Evolutionary conservation across 2,797 vertebrate species (phyloP).

Genomic region (Periparus ater): DNA sequence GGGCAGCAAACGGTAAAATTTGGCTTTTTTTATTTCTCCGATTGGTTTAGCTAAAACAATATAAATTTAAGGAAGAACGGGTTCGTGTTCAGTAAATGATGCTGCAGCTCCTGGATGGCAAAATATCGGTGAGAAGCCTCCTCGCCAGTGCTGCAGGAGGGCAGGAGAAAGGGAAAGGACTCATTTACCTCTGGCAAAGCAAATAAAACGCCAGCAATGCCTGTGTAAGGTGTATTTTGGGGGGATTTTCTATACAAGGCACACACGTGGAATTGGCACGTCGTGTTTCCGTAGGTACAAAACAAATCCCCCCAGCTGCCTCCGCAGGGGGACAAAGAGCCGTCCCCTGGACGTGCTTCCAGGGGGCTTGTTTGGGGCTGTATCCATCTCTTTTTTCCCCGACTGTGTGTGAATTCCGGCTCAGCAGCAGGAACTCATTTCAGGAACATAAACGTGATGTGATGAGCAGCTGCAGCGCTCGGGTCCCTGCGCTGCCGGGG

Average conservation of each 20-base stretch:
- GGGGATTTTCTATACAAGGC: not conserved
- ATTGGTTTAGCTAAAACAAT: conserved; percentile 6
- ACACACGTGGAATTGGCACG: not conserved
- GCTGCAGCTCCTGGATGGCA: not conserved
- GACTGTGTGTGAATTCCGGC: conserved; percentile 66
- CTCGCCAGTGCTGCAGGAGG: not conserved
- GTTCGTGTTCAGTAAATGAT: not conserved
- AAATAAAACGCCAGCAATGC: not conserved
- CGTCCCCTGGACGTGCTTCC: conserved; percentile 6
- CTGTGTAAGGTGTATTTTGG: not conserved
- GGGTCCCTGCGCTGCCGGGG: conserved; percentile 26
- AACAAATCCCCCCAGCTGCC: not conserved
- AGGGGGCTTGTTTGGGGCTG: conserved; percentile 60
- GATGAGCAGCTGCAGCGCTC: conserved; percentile 75
- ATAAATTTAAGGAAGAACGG: conserved; percentile 9
- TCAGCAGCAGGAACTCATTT: conserved; percentile 75
- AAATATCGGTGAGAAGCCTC: not conserved
- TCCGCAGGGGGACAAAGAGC: not conserved
- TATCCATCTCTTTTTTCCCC: conserved; percentile 11
- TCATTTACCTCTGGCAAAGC: not conserved
- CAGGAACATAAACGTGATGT: conserved; percentile 72
- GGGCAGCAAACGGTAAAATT: not conserved
- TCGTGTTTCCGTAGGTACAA: not conserved
- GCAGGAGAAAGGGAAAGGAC: not conserved
- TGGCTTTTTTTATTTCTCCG: not conserved